Percentiles rank a stretch among this genome's conserved stretches.
Conservation (phyloP, 2,888 invertebrate genomes). For the Petrolisthes manimaculis region DNA sequence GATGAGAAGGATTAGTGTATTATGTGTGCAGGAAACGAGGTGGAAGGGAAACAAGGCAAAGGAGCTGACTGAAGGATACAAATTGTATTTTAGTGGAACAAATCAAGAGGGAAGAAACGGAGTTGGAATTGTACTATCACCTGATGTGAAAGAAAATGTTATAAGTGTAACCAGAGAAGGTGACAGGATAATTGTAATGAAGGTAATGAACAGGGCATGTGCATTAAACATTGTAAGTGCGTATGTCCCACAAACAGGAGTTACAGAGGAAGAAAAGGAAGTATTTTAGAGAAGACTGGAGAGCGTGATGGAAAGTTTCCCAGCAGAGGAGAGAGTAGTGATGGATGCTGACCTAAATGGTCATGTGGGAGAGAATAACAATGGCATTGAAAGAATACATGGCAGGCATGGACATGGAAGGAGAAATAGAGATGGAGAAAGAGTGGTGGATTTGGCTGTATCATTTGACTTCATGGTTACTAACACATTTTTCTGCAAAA, state of each 20-base stretch:
- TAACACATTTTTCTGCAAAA: not conserved
- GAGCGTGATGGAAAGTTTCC: too few species aligned
- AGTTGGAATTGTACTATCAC: too few species aligned
- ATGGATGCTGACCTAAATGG: constrained; percentile 2
- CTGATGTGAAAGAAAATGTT: not conserved
- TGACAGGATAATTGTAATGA: not conserved
- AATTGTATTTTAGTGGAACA: too few species aligned
- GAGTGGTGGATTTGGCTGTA: constrained; percentile 2
- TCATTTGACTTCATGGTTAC: not conserved
- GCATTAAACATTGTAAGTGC: constrained; percentile 14
- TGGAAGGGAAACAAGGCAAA: too few species aligned
- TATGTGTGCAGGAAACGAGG: too few species aligned
- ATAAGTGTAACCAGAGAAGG: not conserved
- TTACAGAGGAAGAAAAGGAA: constrained; percentile 17
- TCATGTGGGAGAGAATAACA: constrained; percentile 3
- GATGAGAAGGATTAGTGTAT: too few species aligned
- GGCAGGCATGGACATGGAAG: not conserved
- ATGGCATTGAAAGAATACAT: constrained; percentile 6
- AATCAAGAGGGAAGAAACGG: too few species aligned
- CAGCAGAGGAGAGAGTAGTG: constrained; percentile 3
- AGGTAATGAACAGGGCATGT: not conserved
- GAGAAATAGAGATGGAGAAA: constrained; percentile 15
- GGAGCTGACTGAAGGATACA: too few species aligned
- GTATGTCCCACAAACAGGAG: too few species aligned
- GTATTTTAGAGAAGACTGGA: not conserved